Conservation (phyloP, 2,888 invertebrate species). For the Cephus sareptanus region DNA sequence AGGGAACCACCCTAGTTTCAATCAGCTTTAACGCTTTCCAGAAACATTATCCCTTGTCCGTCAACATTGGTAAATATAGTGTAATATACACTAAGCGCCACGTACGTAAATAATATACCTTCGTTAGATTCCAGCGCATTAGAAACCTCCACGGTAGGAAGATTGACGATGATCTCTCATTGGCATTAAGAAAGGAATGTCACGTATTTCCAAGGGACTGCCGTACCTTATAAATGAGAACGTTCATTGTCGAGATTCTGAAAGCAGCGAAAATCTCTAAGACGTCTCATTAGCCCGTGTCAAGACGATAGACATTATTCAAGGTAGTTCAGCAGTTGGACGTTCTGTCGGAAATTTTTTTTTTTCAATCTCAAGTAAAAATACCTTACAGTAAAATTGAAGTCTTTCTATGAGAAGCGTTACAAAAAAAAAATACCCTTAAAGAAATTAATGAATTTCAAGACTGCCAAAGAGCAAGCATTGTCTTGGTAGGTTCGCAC, state of each 20-base stretch:
- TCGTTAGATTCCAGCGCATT: background rate
- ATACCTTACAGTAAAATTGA: background rate
- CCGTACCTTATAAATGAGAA: background rate
- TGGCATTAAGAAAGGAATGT: background rate
- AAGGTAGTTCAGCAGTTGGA: background rate
- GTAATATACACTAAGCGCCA: background rate
- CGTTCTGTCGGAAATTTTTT: background rate
- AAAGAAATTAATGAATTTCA: background rate
- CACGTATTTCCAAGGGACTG: background rate
- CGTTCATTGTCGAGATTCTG: background rate
- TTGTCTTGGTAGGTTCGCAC: background rate
- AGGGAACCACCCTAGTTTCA: constrained; percentile 39
- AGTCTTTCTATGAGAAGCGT: background rate
- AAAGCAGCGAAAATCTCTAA: background rate
- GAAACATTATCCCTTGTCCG: constrained; percentile 30
- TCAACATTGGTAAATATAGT: background rate
- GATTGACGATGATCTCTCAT: background rate
- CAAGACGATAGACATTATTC: background rate
- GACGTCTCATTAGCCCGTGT: background rate
- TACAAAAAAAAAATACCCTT: background rate
- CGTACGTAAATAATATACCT: background rate
- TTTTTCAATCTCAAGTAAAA: background rate
- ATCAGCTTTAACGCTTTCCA: constrained; percentile 35
- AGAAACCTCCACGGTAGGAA: background rate
- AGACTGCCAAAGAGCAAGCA: background rate